These are phyloP conservation scores for Branchipolynoe longqiensis DNA, from an alignment of 2,888 invertebrate genomes.

Conservation along the genomic window DNA sequence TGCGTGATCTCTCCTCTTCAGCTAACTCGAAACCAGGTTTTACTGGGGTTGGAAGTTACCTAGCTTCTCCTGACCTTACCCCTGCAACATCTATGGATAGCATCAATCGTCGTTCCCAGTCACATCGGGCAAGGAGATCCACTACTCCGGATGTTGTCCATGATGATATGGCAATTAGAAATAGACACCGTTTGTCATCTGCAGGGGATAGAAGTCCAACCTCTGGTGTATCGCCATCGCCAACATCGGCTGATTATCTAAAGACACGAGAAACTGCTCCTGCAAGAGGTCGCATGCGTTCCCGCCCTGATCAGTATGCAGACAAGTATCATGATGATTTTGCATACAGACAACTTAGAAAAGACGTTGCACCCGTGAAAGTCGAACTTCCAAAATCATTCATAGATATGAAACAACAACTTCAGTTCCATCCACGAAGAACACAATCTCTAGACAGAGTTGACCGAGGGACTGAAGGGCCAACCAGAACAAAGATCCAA, in stretches of 20 bases:
- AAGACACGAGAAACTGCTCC: constrained; percentile 56
- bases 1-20: neutral
- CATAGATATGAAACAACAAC: constrained; percentile 21
- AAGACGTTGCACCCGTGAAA: constrained; percentile 62
- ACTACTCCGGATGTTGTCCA: constrained; percentile 11
- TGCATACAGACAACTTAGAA: constrained; percentile 62
- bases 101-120: neutral
- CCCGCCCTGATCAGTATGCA: constrained; percentile 66
- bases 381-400: constrained; percentile 50
- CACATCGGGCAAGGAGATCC: neutral
- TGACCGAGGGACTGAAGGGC: neutral
- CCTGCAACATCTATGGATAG: constrained; percentile 49
- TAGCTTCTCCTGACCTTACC: constrained; percentile 13
- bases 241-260: constrained; percentile 66
- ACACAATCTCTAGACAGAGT: constrained; percentile 53
- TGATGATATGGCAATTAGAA: constrained; percentile 32
- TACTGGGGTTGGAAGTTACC: constrained; percentile 4
- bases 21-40: neutral
- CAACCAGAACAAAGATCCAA: constrained; percentile 58
- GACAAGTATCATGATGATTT: constrained; percentile 70
- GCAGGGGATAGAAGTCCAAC: constrained; percentile 2
- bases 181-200: neutral
- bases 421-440: neutral
- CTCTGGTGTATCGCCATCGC: constrained; percentile 57
- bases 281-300: constrained; percentile 61